phyloP scores from a whole-genome alignment of 1,140 invertebrate species.

The Neotoxoptera formosana region DNA sequence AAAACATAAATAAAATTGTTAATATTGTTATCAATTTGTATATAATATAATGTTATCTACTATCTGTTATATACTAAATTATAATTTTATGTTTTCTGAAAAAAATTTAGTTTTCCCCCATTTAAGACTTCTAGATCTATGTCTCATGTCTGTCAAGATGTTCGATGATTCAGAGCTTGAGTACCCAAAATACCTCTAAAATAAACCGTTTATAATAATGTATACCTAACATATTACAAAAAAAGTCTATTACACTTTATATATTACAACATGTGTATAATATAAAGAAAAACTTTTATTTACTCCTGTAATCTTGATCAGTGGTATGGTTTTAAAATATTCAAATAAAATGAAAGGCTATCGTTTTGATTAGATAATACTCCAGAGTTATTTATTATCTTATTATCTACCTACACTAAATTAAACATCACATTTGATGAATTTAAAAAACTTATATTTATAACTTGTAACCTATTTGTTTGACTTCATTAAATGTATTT shows the following conservation, averaged over 20 bases:
- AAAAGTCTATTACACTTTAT: neutral
- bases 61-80: no score
- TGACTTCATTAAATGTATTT: neutral
- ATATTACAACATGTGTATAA: neutral
- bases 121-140: no score
- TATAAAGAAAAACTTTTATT: neutral
- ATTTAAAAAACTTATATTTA: neutral
- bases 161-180: neutral
- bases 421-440: neutral
- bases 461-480: neutral
- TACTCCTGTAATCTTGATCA: neutral
- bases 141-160: neutral
- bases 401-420: neutral
- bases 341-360: neutral
- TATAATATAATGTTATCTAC: no score
- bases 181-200: no score
- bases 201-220: no score
- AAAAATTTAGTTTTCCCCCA: no score
- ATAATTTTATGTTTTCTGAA: no score
- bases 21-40: no score
- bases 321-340: neutral
- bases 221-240: no score
- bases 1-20: no score
- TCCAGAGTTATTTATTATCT: no score
- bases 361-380: neutral